These are phyloP conservation scores for Microtus richardsoni DNA, from an alignment of 2,113 vertebrate species.

Conservation along the genomic window DNA sequence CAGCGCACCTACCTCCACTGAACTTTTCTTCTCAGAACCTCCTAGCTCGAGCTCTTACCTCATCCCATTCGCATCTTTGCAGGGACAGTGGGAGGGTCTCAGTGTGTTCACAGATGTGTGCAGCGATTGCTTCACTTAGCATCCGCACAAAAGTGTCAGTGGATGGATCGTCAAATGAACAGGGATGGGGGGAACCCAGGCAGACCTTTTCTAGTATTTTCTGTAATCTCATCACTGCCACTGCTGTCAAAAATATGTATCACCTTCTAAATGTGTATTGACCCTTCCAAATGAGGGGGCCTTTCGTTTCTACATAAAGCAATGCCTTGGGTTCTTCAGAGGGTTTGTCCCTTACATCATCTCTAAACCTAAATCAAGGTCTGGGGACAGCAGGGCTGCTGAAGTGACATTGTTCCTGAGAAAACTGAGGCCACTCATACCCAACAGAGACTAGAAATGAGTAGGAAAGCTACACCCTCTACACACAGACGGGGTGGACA, in stretches of 20 bases:
- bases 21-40: background rate
- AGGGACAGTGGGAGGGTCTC: background rate
- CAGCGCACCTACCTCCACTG: background rate
- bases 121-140: background rate
- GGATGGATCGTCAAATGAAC: background rate
- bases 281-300: background rate
- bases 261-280: background rate
- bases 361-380: slow-evolving; percentile 7
- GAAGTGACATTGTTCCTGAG: background rate
- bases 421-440: rapidly evolving
- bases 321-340: background rate
- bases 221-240: background rate
- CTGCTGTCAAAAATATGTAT: background rate
- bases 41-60: background rate
- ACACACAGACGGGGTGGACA: rapidly evolving
- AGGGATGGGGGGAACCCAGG: background rate
- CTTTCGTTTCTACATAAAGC: background rate
- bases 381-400: background rate
- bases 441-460: background rate
- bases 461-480: background rate
- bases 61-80: background rate
- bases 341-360: background rate
- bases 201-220: background rate
- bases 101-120: background rate
- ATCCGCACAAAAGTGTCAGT: too few relatives aligned